A percentile compares a stretch with the other conserved stretches of the same genome.
These are phyloP conservation scores for Cryptoblepharus egeriae DNA, from an alignment of 2,797 vertebrate species.

Conservation along the genomic window DNA sequence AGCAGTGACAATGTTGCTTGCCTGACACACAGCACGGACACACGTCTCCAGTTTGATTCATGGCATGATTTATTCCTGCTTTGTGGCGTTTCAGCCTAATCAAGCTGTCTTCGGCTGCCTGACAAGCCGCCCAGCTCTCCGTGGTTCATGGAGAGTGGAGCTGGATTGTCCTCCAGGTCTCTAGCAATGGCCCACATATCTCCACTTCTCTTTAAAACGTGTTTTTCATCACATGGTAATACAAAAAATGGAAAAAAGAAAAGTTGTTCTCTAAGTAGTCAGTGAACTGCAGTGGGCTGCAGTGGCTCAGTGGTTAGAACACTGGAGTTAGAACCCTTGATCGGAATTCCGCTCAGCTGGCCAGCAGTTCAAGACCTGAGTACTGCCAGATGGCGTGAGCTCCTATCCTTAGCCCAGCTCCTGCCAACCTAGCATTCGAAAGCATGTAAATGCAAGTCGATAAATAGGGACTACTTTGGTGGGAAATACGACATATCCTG, in stretches of 20 bases:
- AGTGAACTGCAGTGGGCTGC: too few relatives aligned
- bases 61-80: conserved; percentile 11
- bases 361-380: too few relatives aligned
- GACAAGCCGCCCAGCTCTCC: background rate
- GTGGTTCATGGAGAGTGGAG: background rate
- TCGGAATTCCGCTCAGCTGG: too few relatives aligned
- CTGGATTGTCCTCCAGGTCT: conserved; percentile 26
- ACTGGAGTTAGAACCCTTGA: too few relatives aligned
- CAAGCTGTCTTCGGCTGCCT: conserved; percentile 24
- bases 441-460: too few relatives aligned
- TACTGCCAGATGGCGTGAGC: too few relatives aligned
- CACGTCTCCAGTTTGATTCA: conserved; percentile 19
- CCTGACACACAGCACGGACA: conserved; percentile 27
- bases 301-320: too few relatives aligned
- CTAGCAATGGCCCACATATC: conserved; percentile 31
- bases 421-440: too few relatives aligned
- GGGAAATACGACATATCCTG: too few relatives aligned
- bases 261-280: too few relatives aligned
- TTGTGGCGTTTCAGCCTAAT: conserved; percentile 31
- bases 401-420: too few relatives aligned
- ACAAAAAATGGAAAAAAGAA: conserved; percentile 50
- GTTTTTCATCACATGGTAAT: conserved; percentile 39
- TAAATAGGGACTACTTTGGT: too few relatives aligned
- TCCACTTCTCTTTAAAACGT: conserved; percentile 17
- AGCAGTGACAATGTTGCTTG: conserved; percentile 33